Evolutionary conservation across 1,140 invertebrate species (phyloP), one percentile per base, ranked within the genome.

Genomic region (Antheraea pernyi): DNA sequence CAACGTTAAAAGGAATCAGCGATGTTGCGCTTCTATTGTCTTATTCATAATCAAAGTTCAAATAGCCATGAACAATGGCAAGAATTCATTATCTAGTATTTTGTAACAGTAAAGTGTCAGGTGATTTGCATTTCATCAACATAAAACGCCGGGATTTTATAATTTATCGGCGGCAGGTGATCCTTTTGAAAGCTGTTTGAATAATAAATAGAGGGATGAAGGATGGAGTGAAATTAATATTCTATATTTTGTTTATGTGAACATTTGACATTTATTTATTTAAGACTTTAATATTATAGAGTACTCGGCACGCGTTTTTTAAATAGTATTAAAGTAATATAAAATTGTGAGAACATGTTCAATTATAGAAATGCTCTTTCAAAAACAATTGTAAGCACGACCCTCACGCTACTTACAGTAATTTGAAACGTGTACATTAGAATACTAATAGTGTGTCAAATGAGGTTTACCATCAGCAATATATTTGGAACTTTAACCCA

Each of bases 81-180:
- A 69, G 75, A 73, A 77, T 77, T 72, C 63, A 72, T 74, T 74
- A 77, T 65, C 59, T 59, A 39, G 59, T 71, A 71, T 68, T 71
- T 70, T 69, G 59, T 68, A 46, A 65, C 60, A 64, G 58, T 64
- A 59, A 73, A 73, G 71, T 73, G 69, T 69, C 66, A 68, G 58
- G 19, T 63, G 68, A 81, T 81, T 81, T 81, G 72, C 75, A 81
- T 81, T 76, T 73, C 73, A 79, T 81, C 74, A 75, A 73, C 75
- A 74, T 77, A 72, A 77, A 79, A 74, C 67, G 68, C 72, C 67
- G 69, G 69, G 73, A 79, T 81, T 80, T 78, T 76, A 79, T 78
- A 79, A 82, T 79, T 82, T 80, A 78, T 80, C 71, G 78, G 72
- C 76, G 73, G 76, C 71, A 80, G 75, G 69, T 76, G 74, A 81